These are phyloP conservation scores for Panurus biarmicus DNA, from an alignment of 2,113 vertebrate genomes.

Conservation along the genomic window DNA sequence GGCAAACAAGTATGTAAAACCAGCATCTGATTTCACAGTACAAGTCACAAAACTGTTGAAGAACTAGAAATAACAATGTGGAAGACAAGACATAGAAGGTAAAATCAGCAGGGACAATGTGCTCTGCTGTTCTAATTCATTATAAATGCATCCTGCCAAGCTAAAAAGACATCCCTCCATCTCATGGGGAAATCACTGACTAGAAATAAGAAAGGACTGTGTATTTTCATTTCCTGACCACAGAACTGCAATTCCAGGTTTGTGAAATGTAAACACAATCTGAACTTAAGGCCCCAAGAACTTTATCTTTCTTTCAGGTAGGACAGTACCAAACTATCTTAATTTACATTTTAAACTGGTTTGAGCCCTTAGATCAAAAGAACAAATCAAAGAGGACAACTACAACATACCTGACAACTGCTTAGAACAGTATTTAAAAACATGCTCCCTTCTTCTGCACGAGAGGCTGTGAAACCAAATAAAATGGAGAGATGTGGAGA, in stretches of 20 bases:
- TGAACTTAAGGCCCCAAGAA: background rate
- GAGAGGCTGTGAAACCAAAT: background rate
- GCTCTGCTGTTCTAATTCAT: background rate
- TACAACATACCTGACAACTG: background rate
- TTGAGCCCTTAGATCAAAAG: background rate
- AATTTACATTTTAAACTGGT: background rate
- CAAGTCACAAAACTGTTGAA: background rate
- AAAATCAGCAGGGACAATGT: background rate
- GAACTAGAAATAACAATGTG: background rate
- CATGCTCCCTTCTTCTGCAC: rapidly evolving
- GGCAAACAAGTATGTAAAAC: background rate
- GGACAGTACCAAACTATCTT: background rate
- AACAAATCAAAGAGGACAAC: background rate
- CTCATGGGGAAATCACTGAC: background rate
- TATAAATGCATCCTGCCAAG: background rate
- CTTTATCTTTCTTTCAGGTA: background rate
- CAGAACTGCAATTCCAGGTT: background rate
- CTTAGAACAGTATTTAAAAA: background rate
- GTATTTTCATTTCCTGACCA: background rate
- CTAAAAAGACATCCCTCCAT: background rate
- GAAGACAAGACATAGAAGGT: background rate
- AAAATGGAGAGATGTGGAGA: background rate
- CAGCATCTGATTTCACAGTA: background rate
- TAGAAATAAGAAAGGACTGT: background rate
- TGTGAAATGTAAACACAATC: background rate